phyloP scores from a whole-genome alignment of 2,113 vertebrate species.

The Hepsetus odoe region DNA sequence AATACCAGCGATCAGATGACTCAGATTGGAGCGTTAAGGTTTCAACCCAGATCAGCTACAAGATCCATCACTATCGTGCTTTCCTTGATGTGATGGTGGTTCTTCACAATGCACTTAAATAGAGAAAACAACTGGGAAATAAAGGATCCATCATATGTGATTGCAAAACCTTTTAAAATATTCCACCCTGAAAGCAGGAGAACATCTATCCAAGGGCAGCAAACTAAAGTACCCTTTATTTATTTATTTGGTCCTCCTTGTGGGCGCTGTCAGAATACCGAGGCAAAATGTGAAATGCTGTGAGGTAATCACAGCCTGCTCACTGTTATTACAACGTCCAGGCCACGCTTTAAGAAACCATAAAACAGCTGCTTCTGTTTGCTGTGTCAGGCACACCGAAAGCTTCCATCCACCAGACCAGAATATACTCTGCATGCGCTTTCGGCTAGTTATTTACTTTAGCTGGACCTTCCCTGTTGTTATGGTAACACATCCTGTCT shows the following conservation, averaged over 20 bases:
- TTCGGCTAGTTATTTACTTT: slow-evolving; percentile 55
- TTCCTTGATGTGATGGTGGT: too few species aligned
- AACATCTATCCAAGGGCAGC: too few species aligned
- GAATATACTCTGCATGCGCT: slow-evolving; percentile 39
- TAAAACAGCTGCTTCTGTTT: slow-evolving; percentile 53
- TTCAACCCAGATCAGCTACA: too few species aligned
- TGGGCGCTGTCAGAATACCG: not conserved
- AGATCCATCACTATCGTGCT: too few species aligned
- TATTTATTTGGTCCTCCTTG: not conserved
- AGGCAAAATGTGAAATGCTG: slow-evolving; percentile 25
- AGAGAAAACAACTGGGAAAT: too few species aligned
- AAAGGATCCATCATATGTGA: not conserved
- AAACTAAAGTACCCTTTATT: not conserved
- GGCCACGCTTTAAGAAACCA: slow-evolving; percentile 16
- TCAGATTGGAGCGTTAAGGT: too few species aligned
- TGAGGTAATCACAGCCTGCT: slow-evolving; percentile 26
- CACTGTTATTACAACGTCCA: slow-evolving; percentile 22
- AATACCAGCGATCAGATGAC: too few species aligned
- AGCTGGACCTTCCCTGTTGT: slow-evolving; percentile 48
- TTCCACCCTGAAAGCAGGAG: not conserved
- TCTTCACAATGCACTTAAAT: too few species aligned
- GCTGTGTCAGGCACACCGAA: slow-evolving; percentile 36
- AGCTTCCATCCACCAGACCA: slow-evolving; percentile 23
- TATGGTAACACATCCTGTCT: slow-evolving; percentile 57
- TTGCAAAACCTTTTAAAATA: not conserved